Evolutionary conservation across 2,888 invertebrate species (phyloP), one percentile per base, ranked within the genome.

Genomic region (Apamea anceps): DNA sequence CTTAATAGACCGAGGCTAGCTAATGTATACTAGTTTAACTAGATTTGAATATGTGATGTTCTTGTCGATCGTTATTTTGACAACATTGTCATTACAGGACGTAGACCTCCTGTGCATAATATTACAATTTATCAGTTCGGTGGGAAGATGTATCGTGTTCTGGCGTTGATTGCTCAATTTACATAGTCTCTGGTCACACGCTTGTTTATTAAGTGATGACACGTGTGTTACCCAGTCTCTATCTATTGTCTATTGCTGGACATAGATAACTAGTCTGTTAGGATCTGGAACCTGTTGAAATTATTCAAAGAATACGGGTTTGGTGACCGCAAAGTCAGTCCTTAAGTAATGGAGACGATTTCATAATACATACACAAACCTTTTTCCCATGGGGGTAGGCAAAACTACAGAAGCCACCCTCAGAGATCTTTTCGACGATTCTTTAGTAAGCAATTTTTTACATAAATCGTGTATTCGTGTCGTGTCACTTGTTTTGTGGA

Each of bases 1-100:
- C 92, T 94, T 94, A 93, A 93, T 93, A 94, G 91, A 92, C 89
- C 85, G 85, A 91, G 91, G 90, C 88, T 90, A 77, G 82, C 86
- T 90, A 90, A 91, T 90, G 85, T 88, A 89, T 88, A 90, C 92
- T 87, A 89, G 92, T 92, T 88, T 92, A 92, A 93, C 93, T 90
- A 92, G 93, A 92, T 93, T 92, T 90, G 88, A 87, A 87, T 89
- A 84, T 82, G 88, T 88, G 89, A 88, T 91, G 90, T 89, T 90
- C 90, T 88, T 83, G 83, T 87, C 76, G 87, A 87, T 89, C 82
- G 88, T 86, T 90, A 90, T 92, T 91, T 91, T 90, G 92, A 92
- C 91, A 91, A 91, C 90, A 89, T 86, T 88, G 87, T 88, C 83
- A 87, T 86, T 87, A 85, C 63, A 85, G 90, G 88, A 85, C 91